These are phyloP conservation scores for Myiagra hebetior DNA, from an alignment of 2,113 vertebrate genomes.

Conservation along the genomic window DNA sequence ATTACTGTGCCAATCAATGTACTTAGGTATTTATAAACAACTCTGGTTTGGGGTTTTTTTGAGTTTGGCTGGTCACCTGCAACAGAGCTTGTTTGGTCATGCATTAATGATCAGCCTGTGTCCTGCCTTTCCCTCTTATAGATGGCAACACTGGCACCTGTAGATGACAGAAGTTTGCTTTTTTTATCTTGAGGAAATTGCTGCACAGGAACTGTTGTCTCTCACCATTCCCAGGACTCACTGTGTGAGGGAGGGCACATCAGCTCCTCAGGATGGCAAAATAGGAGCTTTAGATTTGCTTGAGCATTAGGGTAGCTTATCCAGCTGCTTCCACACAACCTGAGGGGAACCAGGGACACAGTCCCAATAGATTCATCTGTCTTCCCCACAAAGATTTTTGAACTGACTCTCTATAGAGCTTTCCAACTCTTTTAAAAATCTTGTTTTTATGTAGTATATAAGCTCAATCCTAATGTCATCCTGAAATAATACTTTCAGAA, in stretches of 20 bases:
- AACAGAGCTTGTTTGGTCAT: background rate
- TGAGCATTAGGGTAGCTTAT: background rate
- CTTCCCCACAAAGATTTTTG: background rate
- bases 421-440: background rate
- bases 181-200: background rate
- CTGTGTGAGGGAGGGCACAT: background rate
- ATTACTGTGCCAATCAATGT: fast-evolving
- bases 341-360: background rate
- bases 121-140: background rate
- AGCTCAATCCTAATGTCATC: background rate
- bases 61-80: background rate
- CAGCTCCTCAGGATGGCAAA: background rate
- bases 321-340: background rate
- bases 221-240: background rate
- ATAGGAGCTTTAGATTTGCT: background rate
- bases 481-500: background rate
- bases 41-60: background rate
- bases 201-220: background rate
- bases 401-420: background rate
- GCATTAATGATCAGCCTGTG: background rate
- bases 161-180: background rate
- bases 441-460: background rate
- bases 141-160: background rate
- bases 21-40: background rate
- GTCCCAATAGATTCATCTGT: background rate